Conservation (phyloP, 2,113 vertebrate species). For the Pelodiscus sinensis region DNA sequence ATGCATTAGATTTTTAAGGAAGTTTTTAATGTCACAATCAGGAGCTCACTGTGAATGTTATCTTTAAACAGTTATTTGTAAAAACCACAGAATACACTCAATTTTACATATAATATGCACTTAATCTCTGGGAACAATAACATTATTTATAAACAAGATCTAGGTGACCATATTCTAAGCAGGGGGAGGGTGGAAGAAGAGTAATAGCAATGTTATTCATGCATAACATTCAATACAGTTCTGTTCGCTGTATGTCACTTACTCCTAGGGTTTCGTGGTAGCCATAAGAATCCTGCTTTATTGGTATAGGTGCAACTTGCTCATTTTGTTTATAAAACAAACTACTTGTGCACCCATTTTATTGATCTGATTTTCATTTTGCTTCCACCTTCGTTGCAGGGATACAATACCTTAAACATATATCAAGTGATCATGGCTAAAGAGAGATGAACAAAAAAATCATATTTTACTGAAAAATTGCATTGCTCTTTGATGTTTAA, state of each 20-base stretch:
- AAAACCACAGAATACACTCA: not conserved
- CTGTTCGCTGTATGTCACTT: not conserved
- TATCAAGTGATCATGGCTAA: not conserved
- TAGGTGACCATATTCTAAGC: constrained; percentile 36
- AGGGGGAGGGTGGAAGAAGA: constrained; percentile 44
- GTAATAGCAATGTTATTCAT: constrained; percentile 9
- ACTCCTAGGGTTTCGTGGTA: not conserved
- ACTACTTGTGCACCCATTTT: not conserved
- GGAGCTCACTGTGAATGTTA: constrained; percentile 53
- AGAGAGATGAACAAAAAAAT: constrained; percentile 24
- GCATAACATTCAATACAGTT: not conserved
- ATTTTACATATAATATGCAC: not conserved
- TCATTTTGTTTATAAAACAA: constrained; percentile 3
- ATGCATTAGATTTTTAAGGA: not conserved
- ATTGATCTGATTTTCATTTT: not conserved
- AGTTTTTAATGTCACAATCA: constrained; percentile 33
- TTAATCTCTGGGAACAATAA: constrained; percentile 53
- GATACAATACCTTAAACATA: not conserved
- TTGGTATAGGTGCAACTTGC: not conserved
- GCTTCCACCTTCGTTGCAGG: constrained; percentile 19
- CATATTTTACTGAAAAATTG: not conserved
- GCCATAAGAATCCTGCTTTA: constrained; percentile 28
- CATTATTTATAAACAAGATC: constrained; percentile 4
- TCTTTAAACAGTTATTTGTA: not conserved
- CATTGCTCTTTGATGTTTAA: not conserved